Base-by-base conservation (phyloP, 2,113 vertebrate species). In the Synodontis membranacea region DNA sequence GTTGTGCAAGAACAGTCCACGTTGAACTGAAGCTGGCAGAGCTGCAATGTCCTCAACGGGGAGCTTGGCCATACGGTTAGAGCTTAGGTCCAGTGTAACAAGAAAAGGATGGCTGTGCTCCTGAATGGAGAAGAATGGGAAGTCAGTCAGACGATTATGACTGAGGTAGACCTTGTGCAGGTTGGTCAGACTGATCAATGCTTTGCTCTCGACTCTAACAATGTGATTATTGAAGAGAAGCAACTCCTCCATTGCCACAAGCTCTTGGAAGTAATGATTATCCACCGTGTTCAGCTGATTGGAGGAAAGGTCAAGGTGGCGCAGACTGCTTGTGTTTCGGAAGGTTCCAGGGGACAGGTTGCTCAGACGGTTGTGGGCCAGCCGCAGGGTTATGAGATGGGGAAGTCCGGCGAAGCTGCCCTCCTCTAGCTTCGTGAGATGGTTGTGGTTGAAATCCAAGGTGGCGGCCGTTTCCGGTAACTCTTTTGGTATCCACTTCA, bases 221-320 rank as follows among this genome's bases (percentile, higher is more conserved):
- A 99, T 97, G 28, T 85, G 93, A 88, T 99, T 99, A 93, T 97
- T 95, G 89, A 97, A 98, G 44, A 99, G 96, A 88, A 98, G 94
- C 48, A 99, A 93, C 76, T 98, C 97, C 91, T 98, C 94, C 91
- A 99, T 84, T 39, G 92, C 95, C 6, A 93, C 90, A 89, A 99
- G 85, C 0, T 93, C 94, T 2, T 94, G 92, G 31, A 99, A 99
- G 80, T 95, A 95, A 48, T 96, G 94, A 0, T 70, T 92, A 89
- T 96, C 92, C 48, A 99, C 84, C 0, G 91, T 89, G 0, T 66
- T 90, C 21, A 99, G 93, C 87, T 88, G 92, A 88, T 99, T 99
- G 92, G 97, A 98, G 1, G 98, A 99, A 75, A 99, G 93, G 93
- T 99, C 98, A n/a, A 99, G 95, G 92, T 97, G 96, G 56, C 93